These are phyloP conservation scores for Montifringilla adamsi DNA, from an alignment of 2,113 vertebrate genomes.

Conservation along the genomic window DNA sequence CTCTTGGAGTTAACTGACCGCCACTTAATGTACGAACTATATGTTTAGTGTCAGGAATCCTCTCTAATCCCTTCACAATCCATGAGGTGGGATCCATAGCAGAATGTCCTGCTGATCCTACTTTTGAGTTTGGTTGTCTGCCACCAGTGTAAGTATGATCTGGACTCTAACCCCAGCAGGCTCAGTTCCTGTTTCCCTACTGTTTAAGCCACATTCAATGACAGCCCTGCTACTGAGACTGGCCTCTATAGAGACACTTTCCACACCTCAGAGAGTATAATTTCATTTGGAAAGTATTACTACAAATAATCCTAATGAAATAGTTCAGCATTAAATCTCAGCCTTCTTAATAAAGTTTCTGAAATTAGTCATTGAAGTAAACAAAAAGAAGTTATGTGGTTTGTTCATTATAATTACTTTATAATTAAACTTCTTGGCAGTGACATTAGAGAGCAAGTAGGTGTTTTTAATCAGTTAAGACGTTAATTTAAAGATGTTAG, in stretches of 20 bases:
- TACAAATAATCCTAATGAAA: not conserved
- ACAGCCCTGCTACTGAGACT: not conserved
- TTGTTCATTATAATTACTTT: not conserved
- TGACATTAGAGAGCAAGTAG: not conserved
- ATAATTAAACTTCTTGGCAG: slow-evolving; percentile 27
- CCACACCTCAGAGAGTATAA: not conserved
- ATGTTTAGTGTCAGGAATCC: not conserved
- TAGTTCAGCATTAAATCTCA: not conserved
- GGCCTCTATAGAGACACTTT: not conserved
- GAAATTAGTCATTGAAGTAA: not conserved
- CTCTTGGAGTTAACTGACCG: not conserved
- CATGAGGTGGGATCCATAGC: rapidly evolving
- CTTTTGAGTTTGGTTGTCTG: not conserved
- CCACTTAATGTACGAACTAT: not conserved
- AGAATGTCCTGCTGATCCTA: not conserved
- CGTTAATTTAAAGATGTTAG: not conserved
- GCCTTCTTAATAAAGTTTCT: not conserved
- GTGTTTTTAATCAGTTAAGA: slow-evolving; percentile 8
- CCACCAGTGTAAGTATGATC: not conserved
- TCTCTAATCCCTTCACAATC: not conserved
- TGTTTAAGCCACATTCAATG: not conserved
- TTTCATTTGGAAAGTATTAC: not conserved
- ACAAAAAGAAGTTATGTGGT: not conserved
- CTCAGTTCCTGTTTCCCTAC: not conserved
- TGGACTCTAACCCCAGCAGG: not conserved